Evolutionary conservation across 2,113 vertebrate species (phyloP), one percentile per base, ranked within the genome.

Genomic region (Poecile atricapillus): DNA sequence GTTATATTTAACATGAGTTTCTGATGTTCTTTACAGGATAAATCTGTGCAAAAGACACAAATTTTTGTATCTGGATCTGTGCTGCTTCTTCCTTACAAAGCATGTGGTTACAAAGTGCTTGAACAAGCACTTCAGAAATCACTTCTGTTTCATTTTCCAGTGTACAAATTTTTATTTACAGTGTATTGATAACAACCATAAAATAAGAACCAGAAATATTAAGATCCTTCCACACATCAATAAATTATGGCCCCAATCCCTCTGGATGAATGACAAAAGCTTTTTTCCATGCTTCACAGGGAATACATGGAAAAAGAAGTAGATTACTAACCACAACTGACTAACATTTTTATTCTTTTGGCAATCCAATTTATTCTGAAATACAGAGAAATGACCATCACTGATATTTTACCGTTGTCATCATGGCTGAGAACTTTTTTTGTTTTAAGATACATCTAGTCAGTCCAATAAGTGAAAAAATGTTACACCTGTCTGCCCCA

Each of bases 401-500:
- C 6, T 63, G 35, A 60, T 64, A 63, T 58, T 91, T 87, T 74
- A 17, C 65, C 22, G 62, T 11, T 65, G 17, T n/a, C 67, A 62
- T 43, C 3, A 37, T 10, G 23, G 55, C 5, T 43, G 60, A 70
- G 9, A 21, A 71, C 43, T 43, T 47, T 47, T 23, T 35, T 59
- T 58, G 55, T 37, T 25, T 10, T 22, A 31, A 27, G 35, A 13
- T 46, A 21, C 8, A 19, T 35, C 25, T 39, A 59, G 13, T 64
- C 33, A 58, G 17, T 59, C 31, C 14, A 58, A 59, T 50, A 75
- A 82, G n/a, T 39, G 10, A 5, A 43, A 75, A 79, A 58, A 11
- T 0, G 0, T 49, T 56, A 47, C 8, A 1, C 11, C 5, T 82
- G 3, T 5, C 49, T 87, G 8, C 30, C 18, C 20, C 17, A 16